phyloP scores from a whole-genome alignment of 1,140 invertebrate genomes.

The Contarinia nasturtii region DNA sequence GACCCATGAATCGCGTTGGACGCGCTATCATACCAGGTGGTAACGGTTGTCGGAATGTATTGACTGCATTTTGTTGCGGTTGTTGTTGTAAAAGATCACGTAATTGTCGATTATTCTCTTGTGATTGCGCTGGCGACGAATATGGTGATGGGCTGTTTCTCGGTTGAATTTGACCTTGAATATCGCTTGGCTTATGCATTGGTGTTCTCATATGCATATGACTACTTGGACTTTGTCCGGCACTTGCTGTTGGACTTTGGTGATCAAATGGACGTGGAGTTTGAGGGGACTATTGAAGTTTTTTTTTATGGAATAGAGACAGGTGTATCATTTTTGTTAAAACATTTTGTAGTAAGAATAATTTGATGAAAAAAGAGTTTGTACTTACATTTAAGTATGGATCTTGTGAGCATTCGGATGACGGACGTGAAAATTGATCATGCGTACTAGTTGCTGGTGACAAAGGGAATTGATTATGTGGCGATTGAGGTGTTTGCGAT shows the following conservation, averaged over 20 bases:
- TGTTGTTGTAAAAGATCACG: conserved; percentile 53
- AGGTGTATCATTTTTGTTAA: neutral
- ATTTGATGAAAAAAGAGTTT: too few relatives aligned
- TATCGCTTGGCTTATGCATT: conserved; percentile 14
- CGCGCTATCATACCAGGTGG: conserved; percentile 25
- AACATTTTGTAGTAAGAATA: neutral
- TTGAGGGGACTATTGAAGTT: conserved; percentile 24
- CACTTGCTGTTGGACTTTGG: conserved; percentile 6
- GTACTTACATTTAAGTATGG: neutral
- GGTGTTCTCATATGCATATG: conserved; percentile 3
- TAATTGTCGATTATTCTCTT: conserved; percentile 47
- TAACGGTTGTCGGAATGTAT: conserved; percentile 35
- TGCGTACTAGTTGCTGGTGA: conserved; percentile 7
- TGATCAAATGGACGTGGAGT: conserved; percentile 17
- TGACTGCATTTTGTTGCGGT: conserved; percentile 16
- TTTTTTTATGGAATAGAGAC: too few relatives aligned
- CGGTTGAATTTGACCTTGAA: conserved; percentile 30
- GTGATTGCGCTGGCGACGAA: neutral
- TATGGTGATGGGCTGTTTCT: conserved; percentile 7
- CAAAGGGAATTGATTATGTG: conserved; percentile 26
- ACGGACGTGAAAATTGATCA: conserved; percentile 10
- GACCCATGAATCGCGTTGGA: conserved; percentile 4
- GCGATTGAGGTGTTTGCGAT: conserved; percentile 23
- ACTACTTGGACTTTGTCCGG: conserved; percentile 6
- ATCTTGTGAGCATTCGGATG: conserved; percentile 14